Conservation (phyloP, 2,797 vertebrate species). For the Pseudotriccus pelzelni region DNA sequence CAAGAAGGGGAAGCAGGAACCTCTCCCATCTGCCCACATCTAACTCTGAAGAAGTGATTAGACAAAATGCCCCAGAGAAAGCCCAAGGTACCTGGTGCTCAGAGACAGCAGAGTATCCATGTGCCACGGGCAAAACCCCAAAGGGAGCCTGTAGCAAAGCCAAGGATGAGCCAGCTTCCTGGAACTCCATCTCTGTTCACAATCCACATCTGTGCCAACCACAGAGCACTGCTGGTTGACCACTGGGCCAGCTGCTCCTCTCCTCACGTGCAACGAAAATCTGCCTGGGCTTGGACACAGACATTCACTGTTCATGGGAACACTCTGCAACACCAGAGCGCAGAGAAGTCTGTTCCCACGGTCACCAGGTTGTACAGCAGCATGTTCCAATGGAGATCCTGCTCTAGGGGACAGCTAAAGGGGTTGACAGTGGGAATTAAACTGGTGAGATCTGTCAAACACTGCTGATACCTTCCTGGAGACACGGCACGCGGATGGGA, state of each 20-base stretch:
- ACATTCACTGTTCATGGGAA: background rate
- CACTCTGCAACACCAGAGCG: background rate
- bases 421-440: background rate
- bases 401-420: background rate
- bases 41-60: background rate
- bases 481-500: rapidly evolving
- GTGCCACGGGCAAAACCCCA: background rate
- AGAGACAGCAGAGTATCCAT: rapidly evolving
- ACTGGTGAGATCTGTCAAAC: background rate
- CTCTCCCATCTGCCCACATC: background rate
- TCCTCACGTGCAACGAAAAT: background rate
- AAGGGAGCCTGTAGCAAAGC: background rate
- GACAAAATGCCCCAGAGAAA: background rate
- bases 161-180: background rate
- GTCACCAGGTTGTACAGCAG: background rate
- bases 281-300: background rate
- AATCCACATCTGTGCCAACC: background rate
- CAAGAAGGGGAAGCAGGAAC: background rate
- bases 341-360: background rate
- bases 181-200: background rate
- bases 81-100: rapidly evolving
- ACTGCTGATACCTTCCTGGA: background rate
- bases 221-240: background rate
- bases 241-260: background rate
- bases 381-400: background rate